Percentiles rank a stretch among this genome's conserved stretches.
phyloP scores from a whole-genome alignment of 1,140 invertebrate genomes.

The Archivesica marissinica region DNA sequence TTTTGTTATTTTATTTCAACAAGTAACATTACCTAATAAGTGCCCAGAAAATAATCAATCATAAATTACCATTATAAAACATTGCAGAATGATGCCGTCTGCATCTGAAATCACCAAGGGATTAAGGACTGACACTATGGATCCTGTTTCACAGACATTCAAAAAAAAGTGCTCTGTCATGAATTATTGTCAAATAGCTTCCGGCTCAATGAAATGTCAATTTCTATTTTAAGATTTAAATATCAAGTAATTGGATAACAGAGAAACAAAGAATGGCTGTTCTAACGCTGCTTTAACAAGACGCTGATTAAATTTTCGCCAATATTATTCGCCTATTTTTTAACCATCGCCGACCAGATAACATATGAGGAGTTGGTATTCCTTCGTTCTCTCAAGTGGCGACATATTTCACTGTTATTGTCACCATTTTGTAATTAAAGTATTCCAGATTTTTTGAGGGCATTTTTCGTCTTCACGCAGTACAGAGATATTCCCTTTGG shows the following conservation, averaged over 20 bases:
- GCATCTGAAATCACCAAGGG: not conserved
- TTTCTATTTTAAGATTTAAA: conserved; percentile 47
- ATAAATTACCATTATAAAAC: conserved; percentile 6
- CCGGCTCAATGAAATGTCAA: conserved; percentile 17
- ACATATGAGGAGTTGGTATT: not conserved
- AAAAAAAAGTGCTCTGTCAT: not conserved
- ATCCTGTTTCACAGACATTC: conserved; percentile 31
- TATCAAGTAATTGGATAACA: conserved; percentile 8
- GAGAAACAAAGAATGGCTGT: conserved; percentile 36
- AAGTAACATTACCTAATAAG: not conserved
- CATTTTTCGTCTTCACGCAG: too few species aligned
- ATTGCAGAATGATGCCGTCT: not conserved
- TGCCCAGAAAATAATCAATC: not conserved
- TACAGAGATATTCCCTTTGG: too few species aligned
- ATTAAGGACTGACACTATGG: not conserved
- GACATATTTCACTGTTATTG: too few species aligned
- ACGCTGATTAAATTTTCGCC: conserved; percentile 42
- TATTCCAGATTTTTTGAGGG: too few species aligned
- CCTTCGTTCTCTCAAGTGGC: not conserved
- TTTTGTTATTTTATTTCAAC: not conserved
- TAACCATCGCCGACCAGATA: not conserved
- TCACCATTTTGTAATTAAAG: too few species aligned
- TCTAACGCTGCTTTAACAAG: conserved; percentile 31
- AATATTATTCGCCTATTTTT: conserved; percentile 13
- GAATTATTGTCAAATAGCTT: conserved; percentile 38